Percentiles rank a stretch among this genome's conserved stretches.
These are phyloP conservation scores for Lasioglossum marginatum DNA, from an alignment of 2,888 invertebrate genomes.

Conservation along the genomic window DNA sequence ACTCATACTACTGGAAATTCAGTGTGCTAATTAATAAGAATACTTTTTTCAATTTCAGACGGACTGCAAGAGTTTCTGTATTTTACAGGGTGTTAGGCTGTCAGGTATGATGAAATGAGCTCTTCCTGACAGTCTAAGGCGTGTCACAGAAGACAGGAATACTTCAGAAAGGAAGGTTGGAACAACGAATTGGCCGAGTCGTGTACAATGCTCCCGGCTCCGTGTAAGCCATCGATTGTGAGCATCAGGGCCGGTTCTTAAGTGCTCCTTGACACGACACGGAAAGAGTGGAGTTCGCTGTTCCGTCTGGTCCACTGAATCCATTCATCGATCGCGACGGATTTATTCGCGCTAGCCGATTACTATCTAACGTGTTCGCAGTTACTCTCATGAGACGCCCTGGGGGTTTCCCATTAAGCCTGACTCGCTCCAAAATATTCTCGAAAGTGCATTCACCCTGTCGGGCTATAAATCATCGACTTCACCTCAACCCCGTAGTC, in stretches of 20 bases:
- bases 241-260: conserved; percentile 55
- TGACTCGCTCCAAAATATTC: neutral
- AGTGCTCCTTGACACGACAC: conserved; percentile 64
- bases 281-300: conserved; percentile 64
- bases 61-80: no score
- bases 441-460: neutral
- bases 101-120: no score
- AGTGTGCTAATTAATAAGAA: neutral
- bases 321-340: conserved; percentile 36
- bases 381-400: neutral
- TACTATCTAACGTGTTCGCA: conserved; percentile 15
- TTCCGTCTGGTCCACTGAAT: conserved; percentile 55
- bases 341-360: conserved; percentile 53
- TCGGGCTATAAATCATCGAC: neutral
- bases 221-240: conserved; percentile 62
- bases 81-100: neutral
- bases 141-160: conserved; percentile 27
- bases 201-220: conserved; percentile 49
- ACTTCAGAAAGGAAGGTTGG: conserved; percentile 51
- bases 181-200: conserved; percentile 54
- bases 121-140: neutral
- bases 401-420: neutral
- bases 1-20: neutral
- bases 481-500: neutral
- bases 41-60: neutral